These are phyloP conservation scores for Coilia nasus DNA, from an alignment of 2,797 vertebrate species.

Conservation along the genomic window DNA sequence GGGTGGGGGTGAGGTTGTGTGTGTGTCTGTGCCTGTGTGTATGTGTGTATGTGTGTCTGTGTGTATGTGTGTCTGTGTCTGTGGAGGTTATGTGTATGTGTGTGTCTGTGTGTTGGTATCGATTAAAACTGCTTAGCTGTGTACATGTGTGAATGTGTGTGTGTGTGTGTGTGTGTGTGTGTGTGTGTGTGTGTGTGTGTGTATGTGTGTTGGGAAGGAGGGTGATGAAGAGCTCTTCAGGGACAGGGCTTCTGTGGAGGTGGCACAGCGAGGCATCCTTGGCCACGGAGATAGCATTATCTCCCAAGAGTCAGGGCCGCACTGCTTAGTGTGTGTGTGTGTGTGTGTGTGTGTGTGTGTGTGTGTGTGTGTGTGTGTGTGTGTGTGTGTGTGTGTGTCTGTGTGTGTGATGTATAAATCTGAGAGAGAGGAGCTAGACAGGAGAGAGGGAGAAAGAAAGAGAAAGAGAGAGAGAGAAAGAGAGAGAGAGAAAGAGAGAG, in stretches of 20 bases:
- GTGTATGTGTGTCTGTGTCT: too few relatives aligned
- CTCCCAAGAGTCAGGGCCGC: conserved; percentile 76
- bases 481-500: conserved; percentile 59
- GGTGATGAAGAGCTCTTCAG: conserved; percentile 32
- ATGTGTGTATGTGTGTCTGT: too few relatives aligned
- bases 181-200: too few relatives aligned
- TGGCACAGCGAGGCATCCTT: conserved; percentile 52
- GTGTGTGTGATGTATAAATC: not conserved
- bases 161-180: too few relatives aligned
- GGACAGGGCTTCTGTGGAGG: conserved; percentile 20
- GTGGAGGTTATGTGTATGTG: too few relatives aligned
- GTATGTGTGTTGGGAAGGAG: conserved; percentile 14
- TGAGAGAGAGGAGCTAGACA: too few relatives aligned
- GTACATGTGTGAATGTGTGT: too few relatives aligned
- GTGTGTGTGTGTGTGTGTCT: conserved; percentile 41
- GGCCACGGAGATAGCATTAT: conserved; percentile 79
- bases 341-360: conserved; percentile 37
- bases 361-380: conserved; percentile 44
- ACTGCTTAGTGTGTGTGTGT: conserved; percentile 30
- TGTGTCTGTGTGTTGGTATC: too few relatives aligned
- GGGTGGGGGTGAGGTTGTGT: not conserved
- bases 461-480: conserved; percentile 56
- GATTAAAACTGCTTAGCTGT: too few relatives aligned
- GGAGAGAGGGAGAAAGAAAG: conserved; percentile 8
- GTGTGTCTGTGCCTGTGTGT: too few relatives aligned